Evolutionary conservation across 2,797 vertebrate species (phyloP).

Genomic region (Corythornis leucogaster): DNA sequence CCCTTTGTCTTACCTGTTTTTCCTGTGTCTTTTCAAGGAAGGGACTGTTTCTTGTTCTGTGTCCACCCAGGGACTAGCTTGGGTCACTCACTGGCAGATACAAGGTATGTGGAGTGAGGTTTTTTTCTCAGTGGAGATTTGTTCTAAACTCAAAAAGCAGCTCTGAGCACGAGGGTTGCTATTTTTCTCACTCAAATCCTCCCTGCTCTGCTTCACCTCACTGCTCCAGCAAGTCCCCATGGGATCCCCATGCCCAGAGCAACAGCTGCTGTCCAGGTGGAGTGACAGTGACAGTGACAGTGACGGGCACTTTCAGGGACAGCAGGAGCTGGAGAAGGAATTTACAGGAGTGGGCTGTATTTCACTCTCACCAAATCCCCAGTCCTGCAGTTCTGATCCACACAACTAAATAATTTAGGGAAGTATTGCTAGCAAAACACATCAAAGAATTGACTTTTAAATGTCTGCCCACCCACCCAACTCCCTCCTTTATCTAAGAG

Average conservation of each 20-base stretch:
- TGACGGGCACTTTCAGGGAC: neutral
- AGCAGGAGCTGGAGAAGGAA: neutral
- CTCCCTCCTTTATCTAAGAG: neutral
- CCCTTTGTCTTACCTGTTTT: neutral
- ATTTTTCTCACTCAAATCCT: neutral
- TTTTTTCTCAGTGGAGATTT: neutral
- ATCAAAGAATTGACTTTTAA: neutral
- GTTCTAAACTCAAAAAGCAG: neutral
- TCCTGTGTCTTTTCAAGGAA: neutral
- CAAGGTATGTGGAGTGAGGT: neutral
- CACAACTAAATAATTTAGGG: neutral
- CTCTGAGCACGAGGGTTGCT: neutral
- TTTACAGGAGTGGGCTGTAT: neutral
- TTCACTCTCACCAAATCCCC: neutral
- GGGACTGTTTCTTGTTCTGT: neutral
- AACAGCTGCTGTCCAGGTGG: neutral
- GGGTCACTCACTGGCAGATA: neutral
- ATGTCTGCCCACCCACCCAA: neutral
- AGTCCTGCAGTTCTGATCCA: neutral
- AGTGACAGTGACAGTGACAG: neutral
- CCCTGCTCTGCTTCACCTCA: neutral
- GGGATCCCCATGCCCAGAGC: neutral
- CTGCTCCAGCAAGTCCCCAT: neutral
- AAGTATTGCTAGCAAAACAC: neutral
- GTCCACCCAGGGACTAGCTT: neutral